A percentile compares a stretch with the other conserved stretches of the same genome.
Conservation (phyloP, 2,113 vertebrate genomes). For the Arothron firmamentum region DNA sequence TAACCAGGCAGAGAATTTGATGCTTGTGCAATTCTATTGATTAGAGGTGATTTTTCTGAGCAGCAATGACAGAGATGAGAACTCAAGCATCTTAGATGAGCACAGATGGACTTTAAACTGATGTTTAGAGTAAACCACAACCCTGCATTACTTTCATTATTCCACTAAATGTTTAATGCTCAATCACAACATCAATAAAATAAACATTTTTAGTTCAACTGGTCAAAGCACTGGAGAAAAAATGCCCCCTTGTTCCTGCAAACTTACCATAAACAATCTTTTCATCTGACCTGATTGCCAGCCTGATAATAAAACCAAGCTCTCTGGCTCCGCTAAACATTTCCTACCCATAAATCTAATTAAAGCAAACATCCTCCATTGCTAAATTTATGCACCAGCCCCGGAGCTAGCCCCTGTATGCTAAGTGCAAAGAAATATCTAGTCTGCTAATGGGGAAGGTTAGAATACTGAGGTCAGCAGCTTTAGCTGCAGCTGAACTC, state of each 20-base stretch:
- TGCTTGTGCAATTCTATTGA: conserved; percentile 52
- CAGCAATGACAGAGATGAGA: conserved; percentile 54
- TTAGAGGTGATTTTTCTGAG: conserved; percentile 58
- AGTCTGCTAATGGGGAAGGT: conserved; percentile 61
- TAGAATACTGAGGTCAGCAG: conserved; percentile 69
- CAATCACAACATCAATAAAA: too few species aligned
- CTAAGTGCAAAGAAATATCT: conserved; percentile 60
- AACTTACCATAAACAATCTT: conserved; percentile 20
- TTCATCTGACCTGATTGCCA: conserved; percentile 63
- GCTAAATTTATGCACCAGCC: conserved; percentile 61
- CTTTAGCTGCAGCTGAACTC: conserved; percentile 52
- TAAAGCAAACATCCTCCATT: conserved; percentile 60
- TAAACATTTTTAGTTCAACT: too few species aligned
- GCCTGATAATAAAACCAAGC: conserved; percentile 57
- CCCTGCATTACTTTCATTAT: not conserved
- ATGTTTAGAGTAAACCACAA: conserved; percentile 34
- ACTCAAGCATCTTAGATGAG: conserved; percentile 43
- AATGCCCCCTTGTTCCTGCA: too few species aligned
- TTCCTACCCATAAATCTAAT: conserved; percentile 68
- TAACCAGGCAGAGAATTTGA: conserved; percentile 36
- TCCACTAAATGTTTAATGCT: too few species aligned
- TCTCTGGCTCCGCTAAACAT: conserved; percentile 60
- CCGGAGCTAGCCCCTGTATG: conserved; percentile 51
- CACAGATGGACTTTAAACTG: conserved; percentile 71
- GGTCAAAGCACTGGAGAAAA: too few species aligned